A percentile compares a stretch with the other conserved stretches of the same genome.
phyloP scores from a whole-genome alignment of 2,888 invertebrate genomes.

The Epinotia nisella region DNA sequence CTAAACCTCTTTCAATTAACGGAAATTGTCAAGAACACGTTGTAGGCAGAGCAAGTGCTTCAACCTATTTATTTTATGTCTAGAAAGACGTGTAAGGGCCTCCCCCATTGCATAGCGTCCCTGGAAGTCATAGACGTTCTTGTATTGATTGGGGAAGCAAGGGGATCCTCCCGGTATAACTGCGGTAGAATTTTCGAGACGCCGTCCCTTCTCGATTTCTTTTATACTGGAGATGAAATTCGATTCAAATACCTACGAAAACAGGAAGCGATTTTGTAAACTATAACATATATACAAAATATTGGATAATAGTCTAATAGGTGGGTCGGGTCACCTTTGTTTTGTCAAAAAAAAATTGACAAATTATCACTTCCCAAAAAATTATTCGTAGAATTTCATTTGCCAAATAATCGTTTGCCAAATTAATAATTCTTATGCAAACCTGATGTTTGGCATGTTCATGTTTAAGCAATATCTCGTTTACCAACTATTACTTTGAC shows the following conservation, averaged over 20 bases:
- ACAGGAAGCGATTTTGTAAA: background rate
- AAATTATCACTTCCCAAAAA: too few species aligned
- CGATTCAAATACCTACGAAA: background rate
- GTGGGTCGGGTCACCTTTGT: too few species aligned
- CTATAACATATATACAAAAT: too few species aligned
- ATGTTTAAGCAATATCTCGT: too few species aligned
- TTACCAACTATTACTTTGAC: too few species aligned
- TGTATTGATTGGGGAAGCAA: conserved; percentile 39
- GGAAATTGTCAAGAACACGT: too few species aligned
- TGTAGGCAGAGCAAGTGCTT: background rate
- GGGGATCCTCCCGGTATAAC: conserved; percentile 19
- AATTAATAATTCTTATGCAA: too few species aligned
- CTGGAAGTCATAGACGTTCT: conserved; percentile 34
- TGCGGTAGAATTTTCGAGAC: conserved; percentile 12
- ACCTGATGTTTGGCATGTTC: too few species aligned
- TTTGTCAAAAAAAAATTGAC: too few species aligned
- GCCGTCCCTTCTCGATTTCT: conserved; percentile 11
- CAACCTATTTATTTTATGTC: conserved; percentile 6
- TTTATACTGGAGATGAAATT: background rate
- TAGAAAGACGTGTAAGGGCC: conserved; percentile 2
- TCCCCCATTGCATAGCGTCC: conserved; percentile 20
- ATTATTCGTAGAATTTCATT: too few species aligned
- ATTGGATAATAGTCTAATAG: conserved; percentile 2
- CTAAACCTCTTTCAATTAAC: too few species aligned
- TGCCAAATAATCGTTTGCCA: too few species aligned